These are phyloP conservation scores for Astur gentilis DNA, from an alignment of 2,113 vertebrate genomes.

Conservation along the genomic window DNA sequence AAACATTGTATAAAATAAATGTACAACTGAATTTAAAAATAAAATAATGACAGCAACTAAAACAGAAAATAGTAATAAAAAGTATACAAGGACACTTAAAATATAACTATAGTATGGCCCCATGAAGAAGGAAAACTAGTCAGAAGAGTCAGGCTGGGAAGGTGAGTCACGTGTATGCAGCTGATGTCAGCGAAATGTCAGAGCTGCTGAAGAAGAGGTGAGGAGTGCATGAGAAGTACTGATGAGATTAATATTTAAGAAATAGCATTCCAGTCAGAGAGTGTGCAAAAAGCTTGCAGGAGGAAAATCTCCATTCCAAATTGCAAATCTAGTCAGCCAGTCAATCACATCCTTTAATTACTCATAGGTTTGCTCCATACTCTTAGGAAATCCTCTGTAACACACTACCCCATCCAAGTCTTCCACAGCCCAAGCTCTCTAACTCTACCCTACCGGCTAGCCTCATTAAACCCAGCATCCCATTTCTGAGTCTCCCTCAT, in stretches of 20 bases:
- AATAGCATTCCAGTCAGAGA: not conserved
- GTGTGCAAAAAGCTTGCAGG: not conserved
- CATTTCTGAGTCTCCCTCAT: not conserved
- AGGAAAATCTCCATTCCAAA: not conserved
- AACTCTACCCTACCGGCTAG: not conserved
- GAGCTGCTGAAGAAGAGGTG: not conserved
- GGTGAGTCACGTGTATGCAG: not conserved
- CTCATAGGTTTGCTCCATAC: not conserved
- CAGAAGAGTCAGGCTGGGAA: not conserved
- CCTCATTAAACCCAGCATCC: not conserved
- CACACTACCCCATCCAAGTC: not conserved
- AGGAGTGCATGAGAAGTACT: not conserved
- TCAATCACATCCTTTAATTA: not conserved
- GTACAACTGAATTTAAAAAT: conserved; percentile 34
- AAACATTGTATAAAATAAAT: conserved; percentile 13
- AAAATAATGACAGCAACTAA: conserved; percentile 51
- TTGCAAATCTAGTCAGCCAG: not conserved
- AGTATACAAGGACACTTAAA: not conserved
- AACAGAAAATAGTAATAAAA: conserved; percentile 37
- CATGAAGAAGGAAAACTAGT: not conserved
- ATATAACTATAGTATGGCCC: not conserved
- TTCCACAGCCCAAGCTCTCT: not conserved
- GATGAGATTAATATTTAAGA: not conserved
- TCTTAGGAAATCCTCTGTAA: not conserved
- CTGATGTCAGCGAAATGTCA: not conserved